Evolutionary conservation across 2,113 vertebrate species (phyloP).

Genomic region (Sinosuthora webbiana): DNA sequence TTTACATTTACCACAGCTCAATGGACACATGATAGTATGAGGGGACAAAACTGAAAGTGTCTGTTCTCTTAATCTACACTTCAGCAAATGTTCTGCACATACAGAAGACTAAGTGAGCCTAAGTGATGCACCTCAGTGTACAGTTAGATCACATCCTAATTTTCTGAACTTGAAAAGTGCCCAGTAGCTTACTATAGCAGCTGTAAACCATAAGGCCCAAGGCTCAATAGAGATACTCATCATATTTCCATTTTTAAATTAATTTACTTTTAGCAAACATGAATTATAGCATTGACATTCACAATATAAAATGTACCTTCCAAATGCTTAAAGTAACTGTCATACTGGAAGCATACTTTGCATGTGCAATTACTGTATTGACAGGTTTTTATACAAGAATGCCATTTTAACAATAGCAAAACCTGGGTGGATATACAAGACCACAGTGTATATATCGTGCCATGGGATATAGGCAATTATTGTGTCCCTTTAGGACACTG

Average conservation of each 20-base stretch:
- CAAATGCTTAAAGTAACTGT: background rate
- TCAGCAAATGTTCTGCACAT: background rate
- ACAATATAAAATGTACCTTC: background rate
- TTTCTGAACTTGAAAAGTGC: slow-evolving; percentile 3
- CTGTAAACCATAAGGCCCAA: background rate
- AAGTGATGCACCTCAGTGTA: background rate
- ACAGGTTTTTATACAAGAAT: background rate
- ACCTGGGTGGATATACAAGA: background rate
- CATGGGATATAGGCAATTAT: background rate
- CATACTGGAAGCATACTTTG: background rate
- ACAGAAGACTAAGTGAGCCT: background rate
- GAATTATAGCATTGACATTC: background rate
- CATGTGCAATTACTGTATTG: background rate
- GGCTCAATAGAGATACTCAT: background rate
- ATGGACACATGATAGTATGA: background rate
- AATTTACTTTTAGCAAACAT: background rate
- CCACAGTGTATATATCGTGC: background rate
- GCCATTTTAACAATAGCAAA: background rate
- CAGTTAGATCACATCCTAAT: background rate
- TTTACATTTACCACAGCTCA: background rate
- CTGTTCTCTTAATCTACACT: background rate
- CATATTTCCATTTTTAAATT: background rate
- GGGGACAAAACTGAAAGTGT: background rate
- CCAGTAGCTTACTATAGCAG: background rate
- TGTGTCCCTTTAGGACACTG: background rate